These are phyloP conservation scores for Heloderma charlesbogerti DNA, from an alignment of 2,113 vertebrate genomes.

Conservation along the genomic window DNA sequence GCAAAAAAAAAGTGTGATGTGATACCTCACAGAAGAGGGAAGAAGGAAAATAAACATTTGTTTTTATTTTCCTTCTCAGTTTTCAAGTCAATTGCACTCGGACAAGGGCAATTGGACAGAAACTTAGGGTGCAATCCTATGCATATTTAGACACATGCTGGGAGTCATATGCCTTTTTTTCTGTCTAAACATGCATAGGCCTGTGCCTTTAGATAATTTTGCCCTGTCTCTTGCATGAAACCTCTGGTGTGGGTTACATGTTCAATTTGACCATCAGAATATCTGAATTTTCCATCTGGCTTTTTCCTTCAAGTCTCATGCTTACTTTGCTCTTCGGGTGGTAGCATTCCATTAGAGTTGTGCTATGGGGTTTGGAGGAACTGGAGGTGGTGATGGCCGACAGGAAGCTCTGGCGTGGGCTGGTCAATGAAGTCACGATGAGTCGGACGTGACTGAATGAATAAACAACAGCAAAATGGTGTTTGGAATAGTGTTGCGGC, in stretches of 20 bases:
- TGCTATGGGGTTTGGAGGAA: too few relatives aligned
- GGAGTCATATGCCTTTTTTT: too few relatives aligned
- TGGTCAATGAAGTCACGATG: too few relatives aligned
- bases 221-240: background rate
- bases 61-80: background rate
- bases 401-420: too few relatives aligned
- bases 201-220: too few relatives aligned
- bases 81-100: background rate
- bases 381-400: too few relatives aligned
- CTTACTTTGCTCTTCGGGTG: background rate
- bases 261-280: background rate
- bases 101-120: background rate
- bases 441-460: too few relatives aligned
- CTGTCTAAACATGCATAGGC: too few relatives aligned
- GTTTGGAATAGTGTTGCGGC: too few relatives aligned
- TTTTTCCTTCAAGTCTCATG: background rate
- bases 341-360: background rate
- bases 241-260: background rate
- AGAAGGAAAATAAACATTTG: background rate
- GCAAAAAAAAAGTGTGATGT: rapidly evolving
- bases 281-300: background rate
- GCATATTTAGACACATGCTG: too few relatives aligned
- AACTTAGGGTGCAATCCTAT: too few relatives aligned
- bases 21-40: background rate
- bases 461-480: too few relatives aligned